These are phyloP conservation scores for Aelia acuminata DNA, from an alignment of 2,888 invertebrate genomes.

Conservation along the genomic window DNA sequence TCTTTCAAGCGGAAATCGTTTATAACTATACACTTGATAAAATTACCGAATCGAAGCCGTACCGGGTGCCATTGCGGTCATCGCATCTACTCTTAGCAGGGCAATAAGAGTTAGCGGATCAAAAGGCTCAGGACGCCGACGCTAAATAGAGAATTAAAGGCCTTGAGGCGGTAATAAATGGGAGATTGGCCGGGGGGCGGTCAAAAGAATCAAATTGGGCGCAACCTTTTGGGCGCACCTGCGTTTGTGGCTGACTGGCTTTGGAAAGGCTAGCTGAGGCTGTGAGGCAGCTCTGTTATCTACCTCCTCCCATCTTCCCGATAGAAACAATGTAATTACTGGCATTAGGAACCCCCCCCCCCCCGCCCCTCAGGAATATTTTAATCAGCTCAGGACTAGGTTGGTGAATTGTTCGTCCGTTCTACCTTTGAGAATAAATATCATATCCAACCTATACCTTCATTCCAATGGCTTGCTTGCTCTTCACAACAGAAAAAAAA, in stretches of 20 bases:
- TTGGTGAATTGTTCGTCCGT: background rate
- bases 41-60: background rate
- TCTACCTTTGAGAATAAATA: too few species aligned
- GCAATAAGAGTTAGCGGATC: constrained; percentile 24
- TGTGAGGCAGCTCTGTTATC: background rate
- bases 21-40: background rate
- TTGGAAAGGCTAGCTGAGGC: background rate
- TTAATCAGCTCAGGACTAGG: background rate
- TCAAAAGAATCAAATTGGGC: constrained; percentile 42
- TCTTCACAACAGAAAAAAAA: too few species aligned
- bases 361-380: background rate
- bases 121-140: background rate
- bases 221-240: background rate
- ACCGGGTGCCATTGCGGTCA: background rate
- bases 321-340: background rate
- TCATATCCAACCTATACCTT: too few species aligned
- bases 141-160: constrained; percentile 48
- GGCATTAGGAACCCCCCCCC: too few species aligned
- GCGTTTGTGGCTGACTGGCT: background rate
- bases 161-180: constrained; percentile 8
- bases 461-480: too few species aligned
- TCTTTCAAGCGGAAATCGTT: background rate
- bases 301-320: background rate
- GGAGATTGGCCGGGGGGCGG: background rate
- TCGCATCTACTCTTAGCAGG: background rate